Evolutionary conservation across 1,140 invertebrate species (phyloP).

Genomic region (Pectinophora gossypiella): DNA sequence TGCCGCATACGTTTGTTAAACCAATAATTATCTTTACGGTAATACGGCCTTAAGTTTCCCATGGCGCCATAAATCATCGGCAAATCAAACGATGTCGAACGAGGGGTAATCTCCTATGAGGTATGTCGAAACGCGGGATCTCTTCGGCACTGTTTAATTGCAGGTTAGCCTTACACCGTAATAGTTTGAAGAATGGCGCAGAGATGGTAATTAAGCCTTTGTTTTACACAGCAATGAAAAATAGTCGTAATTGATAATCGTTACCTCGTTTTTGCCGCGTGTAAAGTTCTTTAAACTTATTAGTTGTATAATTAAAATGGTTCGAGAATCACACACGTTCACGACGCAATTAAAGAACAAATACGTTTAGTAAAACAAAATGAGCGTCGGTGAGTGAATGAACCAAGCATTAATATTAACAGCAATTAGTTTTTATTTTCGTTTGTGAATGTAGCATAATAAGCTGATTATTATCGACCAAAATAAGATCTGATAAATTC

Average conservation of each 20-base stretch:
- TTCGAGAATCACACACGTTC: too few species aligned
- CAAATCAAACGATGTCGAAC: constrained; percentile 51
- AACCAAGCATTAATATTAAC: too few species aligned
- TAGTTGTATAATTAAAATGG: too few species aligned
- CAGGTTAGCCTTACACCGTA: constrained; percentile 16
- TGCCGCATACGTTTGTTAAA: constrained; percentile 53
- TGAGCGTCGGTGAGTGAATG: too few species aligned
- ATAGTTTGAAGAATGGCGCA: background rate
- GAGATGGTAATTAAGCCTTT: background rate
- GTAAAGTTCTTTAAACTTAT: too few species aligned
- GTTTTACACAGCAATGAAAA: background rate
- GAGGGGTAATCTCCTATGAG: constrained; percentile 17
- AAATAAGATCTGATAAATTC: too few species aligned
- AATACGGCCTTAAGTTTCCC: constrained; percentile 44
- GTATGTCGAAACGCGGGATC: constrained; percentile 42
- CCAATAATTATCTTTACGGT: constrained; percentile 60
- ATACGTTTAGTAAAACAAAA: too few species aligned
- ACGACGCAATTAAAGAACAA: too few species aligned
- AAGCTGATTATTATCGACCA: too few species aligned
- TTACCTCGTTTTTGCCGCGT: too few species aligned
- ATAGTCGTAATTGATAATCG: constrained; percentile 3
- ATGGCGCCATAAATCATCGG: constrained; percentile 42
- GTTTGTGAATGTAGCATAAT: background rate
- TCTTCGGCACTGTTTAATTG: constrained; percentile 32
- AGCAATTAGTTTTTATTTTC: background rate